Percentiles rank a stretch among this genome's conserved stretches.
These are phyloP conservation scores for Sympetrum striolatum DNA, from an alignment of 2,888 invertebrate genomes.

Conservation along the genomic window DNA sequence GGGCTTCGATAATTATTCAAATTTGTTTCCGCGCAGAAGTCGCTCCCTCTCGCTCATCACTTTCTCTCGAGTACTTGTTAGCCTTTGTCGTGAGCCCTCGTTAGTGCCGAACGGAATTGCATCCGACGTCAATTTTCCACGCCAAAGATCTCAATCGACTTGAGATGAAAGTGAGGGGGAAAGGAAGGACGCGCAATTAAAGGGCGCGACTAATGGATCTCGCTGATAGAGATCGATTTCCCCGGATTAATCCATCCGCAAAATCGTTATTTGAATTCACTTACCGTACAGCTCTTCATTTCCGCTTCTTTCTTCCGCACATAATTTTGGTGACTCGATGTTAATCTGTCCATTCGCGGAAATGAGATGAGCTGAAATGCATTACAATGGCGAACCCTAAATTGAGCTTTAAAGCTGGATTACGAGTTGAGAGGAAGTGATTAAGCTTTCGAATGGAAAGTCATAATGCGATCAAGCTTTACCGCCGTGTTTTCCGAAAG, in stretches of 20 bases:
- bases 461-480: neutral
- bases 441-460: no score
- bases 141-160: slow-evolving; percentile 32
- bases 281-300: neutral
- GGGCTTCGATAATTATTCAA: no score
- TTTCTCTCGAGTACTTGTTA: neutral
- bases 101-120: neutral
- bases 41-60: neutral
- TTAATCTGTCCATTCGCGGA: no score
- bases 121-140: slow-evolving; percentile 31
- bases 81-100: neutral
- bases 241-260: neutral
- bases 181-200: neutral
- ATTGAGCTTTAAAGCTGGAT: no score
- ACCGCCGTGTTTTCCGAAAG: neutral
- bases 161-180: neutral
- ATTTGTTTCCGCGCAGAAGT: no score
- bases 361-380: no score
- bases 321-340: no score
- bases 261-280: neutral
- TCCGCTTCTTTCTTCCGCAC: no score
- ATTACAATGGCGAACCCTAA: no score
- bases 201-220: neutral
- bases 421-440: no score
- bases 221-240: slow-evolving; percentile 1